These are phyloP conservation scores for Crioceris asparagi DNA, from an alignment of 2,888 invertebrate species.

Conservation along the genomic window DNA sequence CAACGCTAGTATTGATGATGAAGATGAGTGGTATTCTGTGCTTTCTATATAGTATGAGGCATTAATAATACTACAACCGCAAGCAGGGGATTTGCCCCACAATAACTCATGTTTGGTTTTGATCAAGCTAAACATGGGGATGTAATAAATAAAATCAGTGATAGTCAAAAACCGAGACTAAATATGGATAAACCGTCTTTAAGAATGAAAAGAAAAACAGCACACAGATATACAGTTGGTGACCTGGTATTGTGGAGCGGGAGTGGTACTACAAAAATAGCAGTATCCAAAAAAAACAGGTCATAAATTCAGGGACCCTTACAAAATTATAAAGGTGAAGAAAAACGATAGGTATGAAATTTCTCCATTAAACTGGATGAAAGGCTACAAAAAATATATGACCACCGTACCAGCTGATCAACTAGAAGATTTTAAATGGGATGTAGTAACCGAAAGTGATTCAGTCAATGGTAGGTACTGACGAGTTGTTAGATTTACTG, in stretches of 20 bases:
- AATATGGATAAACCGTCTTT: background rate
- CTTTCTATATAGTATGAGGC: constrained; percentile 1
- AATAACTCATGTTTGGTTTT: background rate
- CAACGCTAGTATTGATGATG: constrained; percentile 9
- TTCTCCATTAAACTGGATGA: constrained; percentile 1
- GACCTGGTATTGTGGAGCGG: background rate
- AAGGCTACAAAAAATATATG: background rate
- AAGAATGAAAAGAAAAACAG: background rate
- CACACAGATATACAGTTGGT: background rate
- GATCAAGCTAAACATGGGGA: background rate
- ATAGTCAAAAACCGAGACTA: background rate
- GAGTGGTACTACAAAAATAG: background rate
- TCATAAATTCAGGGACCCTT: background rate
- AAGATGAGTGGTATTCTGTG: constrained; percentile 6
- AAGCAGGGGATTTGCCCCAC: background rate
- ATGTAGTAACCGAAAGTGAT: constrained; percentile 1
- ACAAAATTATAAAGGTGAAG: background rate
- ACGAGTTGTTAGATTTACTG: background rate
- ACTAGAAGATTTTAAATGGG: background rate
- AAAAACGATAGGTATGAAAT: background rate
- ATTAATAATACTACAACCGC: constrained; percentile 1
- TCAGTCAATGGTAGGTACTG: background rate
- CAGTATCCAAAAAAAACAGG: background rate
- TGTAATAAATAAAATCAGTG: background rate
- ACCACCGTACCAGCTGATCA: background rate